Evolutionary conservation across 92 coral and sea anemone species (phyloP).

Genomic region (Palythoa heliodiscus): DNA sequence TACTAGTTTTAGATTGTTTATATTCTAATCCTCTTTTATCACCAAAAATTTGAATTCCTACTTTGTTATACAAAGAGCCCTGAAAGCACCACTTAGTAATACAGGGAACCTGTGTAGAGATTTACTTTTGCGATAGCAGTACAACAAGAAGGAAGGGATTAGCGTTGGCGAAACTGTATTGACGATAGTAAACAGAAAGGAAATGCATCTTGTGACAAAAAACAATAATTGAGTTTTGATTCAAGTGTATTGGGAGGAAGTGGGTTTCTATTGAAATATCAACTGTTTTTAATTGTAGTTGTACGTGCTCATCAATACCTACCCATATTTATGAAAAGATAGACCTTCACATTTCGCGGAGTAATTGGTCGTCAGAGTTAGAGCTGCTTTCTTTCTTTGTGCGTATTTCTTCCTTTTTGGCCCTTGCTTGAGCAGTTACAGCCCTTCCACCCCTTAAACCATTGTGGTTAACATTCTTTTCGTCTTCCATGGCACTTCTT

Average conservation of each 20-base stretch:
- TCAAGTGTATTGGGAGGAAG: not conserved
- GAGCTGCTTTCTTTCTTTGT: constrained; percentile 5
- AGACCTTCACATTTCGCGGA: not conserved
- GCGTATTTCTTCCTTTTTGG: not conserved
- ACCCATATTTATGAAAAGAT: not conserved
- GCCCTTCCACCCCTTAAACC: constrained; percentile 23
- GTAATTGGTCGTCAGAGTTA: not conserved
- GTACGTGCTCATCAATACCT: not conserved
- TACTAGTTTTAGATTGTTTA: no score
- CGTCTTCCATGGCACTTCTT: not conserved
- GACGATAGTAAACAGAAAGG: no score
- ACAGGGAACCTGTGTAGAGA: no score
- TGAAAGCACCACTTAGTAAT: no score
- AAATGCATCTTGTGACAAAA: no score
- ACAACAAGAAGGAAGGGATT: no score
- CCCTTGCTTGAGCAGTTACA: not conserved
- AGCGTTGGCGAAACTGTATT: no score
- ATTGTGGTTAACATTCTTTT: not conserved
- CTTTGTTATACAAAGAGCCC: no score
- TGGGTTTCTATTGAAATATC: not conserved
- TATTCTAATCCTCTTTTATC: no score
- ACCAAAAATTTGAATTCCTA: no score
- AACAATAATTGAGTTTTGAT: no score
- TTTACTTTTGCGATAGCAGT: no score
- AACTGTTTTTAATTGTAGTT: not conserved